Percentiles rank a stretch among this genome's conserved stretches.
phyloP scores from a whole-genome alignment of 2,888 invertebrate species.

The Macrophya annulata region DNA sequence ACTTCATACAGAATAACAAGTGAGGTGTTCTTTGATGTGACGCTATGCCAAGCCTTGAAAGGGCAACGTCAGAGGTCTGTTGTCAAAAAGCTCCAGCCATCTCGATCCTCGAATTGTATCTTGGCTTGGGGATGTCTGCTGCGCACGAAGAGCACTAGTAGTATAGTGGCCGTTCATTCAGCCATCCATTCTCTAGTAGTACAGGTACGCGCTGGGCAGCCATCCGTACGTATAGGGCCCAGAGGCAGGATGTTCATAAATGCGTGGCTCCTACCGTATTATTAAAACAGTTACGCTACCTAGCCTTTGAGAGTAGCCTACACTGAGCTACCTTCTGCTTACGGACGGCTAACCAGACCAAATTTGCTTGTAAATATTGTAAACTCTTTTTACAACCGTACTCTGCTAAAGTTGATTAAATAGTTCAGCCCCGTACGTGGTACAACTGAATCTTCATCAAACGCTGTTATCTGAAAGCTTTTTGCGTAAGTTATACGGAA shows the following conservation, averaged over 20 bases:
- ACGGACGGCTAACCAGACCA: background rate
- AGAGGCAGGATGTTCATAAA: conserved; percentile 12
- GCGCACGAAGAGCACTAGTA: background rate
- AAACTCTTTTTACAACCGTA: background rate
- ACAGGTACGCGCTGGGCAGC: conserved; percentile 30
- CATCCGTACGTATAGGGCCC: conserved; percentile 13
- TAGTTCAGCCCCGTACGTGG: no score
- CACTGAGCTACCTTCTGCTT: background rate
- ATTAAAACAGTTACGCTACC: conserved; percentile 17
- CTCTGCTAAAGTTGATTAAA: background rate
- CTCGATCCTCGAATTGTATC: conserved; percentile 11
- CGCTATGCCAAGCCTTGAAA: background rate
- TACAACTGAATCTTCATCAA: conserved; percentile 9
- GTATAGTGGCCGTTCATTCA: background rate
- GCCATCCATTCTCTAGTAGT: conserved; percentile 29
- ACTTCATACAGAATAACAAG: conserved; percentile 38
- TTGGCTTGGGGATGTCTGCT: background rate
- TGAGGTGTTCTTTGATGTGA: conserved; percentile 26
- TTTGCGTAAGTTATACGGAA: background rate
- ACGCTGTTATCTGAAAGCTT: background rate
- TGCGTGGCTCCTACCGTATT: background rate
- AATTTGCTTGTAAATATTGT: background rate
- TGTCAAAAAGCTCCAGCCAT: background rate
- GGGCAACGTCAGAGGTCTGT: background rate
- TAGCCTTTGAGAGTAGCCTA: background rate